These are phyloP conservation scores for Pantherophis vulpinus DNA, from an alignment of 2,797 vertebrate species.

Conservation along the genomic window DNA sequence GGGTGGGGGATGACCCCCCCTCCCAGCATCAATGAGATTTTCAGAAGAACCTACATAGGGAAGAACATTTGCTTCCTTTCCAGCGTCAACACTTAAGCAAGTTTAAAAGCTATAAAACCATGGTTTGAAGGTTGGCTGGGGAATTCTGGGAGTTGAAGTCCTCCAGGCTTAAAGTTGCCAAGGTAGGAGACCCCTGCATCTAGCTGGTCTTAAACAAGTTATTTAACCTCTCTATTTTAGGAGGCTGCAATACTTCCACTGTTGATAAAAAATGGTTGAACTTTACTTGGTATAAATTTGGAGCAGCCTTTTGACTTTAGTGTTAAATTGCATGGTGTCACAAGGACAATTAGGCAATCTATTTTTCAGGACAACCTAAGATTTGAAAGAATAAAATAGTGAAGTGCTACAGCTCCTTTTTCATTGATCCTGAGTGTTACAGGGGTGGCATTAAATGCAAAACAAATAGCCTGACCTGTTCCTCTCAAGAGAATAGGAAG, in stretches of 20 bases:
- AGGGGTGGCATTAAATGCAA: background rate
- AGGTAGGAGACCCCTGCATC: background rate
- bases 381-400: background rate
- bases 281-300: constrained; percentile 12
- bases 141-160: no score
- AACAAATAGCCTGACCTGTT: background rate
- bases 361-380: background rate
- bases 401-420: background rate
- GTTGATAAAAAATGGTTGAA: background rate
- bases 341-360: background rate
- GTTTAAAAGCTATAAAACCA: background rate
- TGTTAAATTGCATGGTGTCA: background rate
- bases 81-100: background rate
- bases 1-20: no score
- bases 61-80: background rate
- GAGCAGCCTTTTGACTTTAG: background rate
- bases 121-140: background rate
- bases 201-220: background rate
- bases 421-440: background rate
- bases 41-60: background rate
- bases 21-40: background rate
- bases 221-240: background rate
- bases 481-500: background rate
- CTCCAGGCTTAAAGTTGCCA: no score
- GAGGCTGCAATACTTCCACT: constrained; percentile 16